Evolutionary conservation across 2,113 vertebrate species (phyloP).

Genomic region (Alethe castanea): DNA sequence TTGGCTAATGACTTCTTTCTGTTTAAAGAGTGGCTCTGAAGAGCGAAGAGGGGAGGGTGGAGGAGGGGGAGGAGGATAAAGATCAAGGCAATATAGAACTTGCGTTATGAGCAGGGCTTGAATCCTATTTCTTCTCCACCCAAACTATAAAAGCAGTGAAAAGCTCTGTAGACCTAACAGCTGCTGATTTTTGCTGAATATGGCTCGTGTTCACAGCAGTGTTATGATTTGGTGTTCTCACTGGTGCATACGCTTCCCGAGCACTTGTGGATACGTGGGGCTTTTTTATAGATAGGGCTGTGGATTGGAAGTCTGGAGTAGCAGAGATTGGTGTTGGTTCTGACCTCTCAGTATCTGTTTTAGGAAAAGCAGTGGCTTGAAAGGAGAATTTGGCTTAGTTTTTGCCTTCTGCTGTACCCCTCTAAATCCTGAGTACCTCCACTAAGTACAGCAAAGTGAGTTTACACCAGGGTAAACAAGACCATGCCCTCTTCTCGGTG

Average conservation of each 20-base stretch:
- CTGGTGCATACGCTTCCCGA: neutral
- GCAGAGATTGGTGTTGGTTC: neutral
- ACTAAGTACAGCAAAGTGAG: neutral
- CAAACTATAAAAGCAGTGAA: constrained; percentile 52
- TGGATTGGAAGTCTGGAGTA: neutral
- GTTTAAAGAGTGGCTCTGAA: constrained; percentile 54
- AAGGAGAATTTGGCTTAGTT: neutral
- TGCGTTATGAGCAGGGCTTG: constrained; percentile 32
- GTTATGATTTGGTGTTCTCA: constrained; percentile 16
- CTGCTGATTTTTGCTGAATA: constrained; percentile 53
- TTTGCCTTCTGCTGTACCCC: neutral
- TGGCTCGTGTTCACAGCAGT: neutral
- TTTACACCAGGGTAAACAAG: neutral
- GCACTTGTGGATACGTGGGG: neutral
- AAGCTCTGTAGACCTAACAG: constrained; percentile 35
- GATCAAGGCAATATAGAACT: constrained; percentile 66
- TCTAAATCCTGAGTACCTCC: neutral
- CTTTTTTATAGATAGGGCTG: neutral
- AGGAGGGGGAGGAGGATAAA: neutral
- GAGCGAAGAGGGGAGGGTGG: neutral
- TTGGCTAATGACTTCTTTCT: constrained; percentile 61
- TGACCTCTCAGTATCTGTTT: neutral
- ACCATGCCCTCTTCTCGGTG: neutral
- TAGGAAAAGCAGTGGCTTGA: neutral
- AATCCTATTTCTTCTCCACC: constrained; percentile 56